Percentiles rank a stretch among this genome's conserved stretches.
Evolutionary conservation across 2,113 vertebrate species (phyloP).

Genomic region (Cephalopholis sonnerati): DNA sequence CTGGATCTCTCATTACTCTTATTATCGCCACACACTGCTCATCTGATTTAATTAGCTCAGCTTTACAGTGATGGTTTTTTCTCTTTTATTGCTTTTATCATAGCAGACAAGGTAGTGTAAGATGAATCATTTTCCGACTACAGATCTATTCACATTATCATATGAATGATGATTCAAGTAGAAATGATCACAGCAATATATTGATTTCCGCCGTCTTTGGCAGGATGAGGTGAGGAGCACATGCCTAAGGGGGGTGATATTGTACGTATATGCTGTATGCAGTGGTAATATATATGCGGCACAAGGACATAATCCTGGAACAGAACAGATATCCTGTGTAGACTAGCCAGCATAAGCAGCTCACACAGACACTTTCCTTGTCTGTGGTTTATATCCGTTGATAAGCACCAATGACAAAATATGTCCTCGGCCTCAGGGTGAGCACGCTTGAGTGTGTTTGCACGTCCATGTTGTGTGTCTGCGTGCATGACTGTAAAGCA

Average conservation of each 20-base stretch:
- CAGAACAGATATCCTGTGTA: slow-evolving; percentile 29
- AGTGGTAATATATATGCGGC: slow-evolving; percentile 16
- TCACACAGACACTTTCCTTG: slow-evolving; percentile 46
- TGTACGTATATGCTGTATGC: background rate
- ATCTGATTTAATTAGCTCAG: slow-evolving; percentile 64
- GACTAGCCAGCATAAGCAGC: slow-evolving; percentile 8
- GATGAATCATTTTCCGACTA: slow-evolving; percentile 23
- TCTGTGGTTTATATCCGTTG: slow-evolving; percentile 62
- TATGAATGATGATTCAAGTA: slow-evolving; percentile 24
- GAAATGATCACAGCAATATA: slow-evolving; percentile 45
- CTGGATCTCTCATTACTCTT: slow-evolving; percentile 67
- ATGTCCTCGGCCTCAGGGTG: slow-evolving; percentile 70
- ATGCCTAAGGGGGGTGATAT: slow-evolving; percentile 9
- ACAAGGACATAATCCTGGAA: slow-evolving; percentile 42
- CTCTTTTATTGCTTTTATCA: slow-evolving; percentile 8
- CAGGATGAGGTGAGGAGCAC: slow-evolving; percentile 1
- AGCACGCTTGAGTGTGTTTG: slow-evolving; percentile 24
- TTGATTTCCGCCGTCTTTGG: slow-evolving; percentile 24
- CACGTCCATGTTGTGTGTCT: background rate
- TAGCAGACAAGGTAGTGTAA: slow-evolving; percentile 20
- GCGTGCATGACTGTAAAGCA: slow-evolving; percentile 14
- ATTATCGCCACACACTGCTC: slow-evolving; percentile 48
- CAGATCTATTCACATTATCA: slow-evolving; percentile 35
- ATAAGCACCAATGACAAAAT: slow-evolving; percentile 79
- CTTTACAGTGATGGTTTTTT: slow-evolving; percentile 6